A percentile compares a stretch with the other conserved stretches of the same genome.
phyloP scores from a whole-genome alignment of 2,113 vertebrate genomes.

The Serinus canaria region DNA sequence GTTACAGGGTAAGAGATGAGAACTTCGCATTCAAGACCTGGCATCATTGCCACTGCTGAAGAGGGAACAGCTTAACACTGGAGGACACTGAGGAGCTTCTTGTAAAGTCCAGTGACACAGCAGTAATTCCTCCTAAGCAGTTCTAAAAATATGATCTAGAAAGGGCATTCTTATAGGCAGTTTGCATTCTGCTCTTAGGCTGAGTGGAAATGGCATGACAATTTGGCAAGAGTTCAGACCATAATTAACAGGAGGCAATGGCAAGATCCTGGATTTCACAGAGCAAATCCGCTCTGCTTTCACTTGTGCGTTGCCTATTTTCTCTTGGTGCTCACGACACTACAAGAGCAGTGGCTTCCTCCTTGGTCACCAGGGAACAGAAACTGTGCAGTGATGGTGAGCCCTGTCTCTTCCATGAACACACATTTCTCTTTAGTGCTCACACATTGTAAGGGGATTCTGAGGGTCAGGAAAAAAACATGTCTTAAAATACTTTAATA shows the following conservation, averaged over 20 bases:
- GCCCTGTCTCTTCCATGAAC: background rate
- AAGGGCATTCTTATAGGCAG: slow-evolving; percentile 13
- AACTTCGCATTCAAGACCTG: background rate
- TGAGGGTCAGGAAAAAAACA: background rate
- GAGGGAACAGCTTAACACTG: background rate
- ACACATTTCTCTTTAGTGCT: background rate
- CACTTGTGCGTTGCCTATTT: background rate
- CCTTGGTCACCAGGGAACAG: background rate
- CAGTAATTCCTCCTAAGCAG: slow-evolving; percentile 36
- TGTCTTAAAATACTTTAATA: background rate
- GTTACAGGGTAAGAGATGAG: background rate
- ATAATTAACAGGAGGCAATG: slow-evolving; percentile 27
- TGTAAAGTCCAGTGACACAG: slow-evolving; percentile 20
- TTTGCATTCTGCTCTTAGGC: slow-evolving; percentile 33
- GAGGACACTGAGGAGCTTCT: background rate
- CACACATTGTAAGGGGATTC: background rate
- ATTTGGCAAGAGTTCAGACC: slow-evolving; percentile 34
- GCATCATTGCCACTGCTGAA: background rate
- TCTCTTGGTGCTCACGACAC: background rate
- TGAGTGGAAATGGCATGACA: background rate
- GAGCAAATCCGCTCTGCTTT: background rate
- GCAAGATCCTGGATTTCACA: slow-evolving; percentile 5
- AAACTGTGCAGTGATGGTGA: background rate
- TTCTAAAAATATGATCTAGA: slow-evolving; percentile 48
- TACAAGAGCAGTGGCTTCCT: background rate